Conservation (phyloP, 2,113 vertebrate genomes). For the Butastur rufipennis region DNA sequence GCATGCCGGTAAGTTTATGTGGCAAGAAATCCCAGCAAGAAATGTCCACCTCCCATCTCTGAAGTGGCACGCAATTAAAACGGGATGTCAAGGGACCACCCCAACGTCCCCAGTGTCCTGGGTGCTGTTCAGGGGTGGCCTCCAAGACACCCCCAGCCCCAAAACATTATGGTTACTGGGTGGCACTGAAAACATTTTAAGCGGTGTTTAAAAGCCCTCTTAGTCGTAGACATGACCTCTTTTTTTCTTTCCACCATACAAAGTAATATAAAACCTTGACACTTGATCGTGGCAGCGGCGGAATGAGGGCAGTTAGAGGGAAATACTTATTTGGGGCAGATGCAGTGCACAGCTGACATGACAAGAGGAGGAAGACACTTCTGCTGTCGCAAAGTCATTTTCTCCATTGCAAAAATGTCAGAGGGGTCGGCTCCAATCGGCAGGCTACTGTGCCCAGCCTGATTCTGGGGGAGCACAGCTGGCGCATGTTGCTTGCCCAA, state of each 20-base stretch:
- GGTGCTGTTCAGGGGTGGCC: neutral
- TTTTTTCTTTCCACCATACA: neutral
- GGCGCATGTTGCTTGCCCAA: neutral
- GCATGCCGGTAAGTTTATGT: neutral
- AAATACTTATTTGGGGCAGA: neutral
- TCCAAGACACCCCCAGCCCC: neutral
- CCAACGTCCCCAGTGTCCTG: neutral
- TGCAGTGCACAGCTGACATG: neutral
- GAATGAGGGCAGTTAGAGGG: neutral
- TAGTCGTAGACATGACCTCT: neutral
- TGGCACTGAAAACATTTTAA: neutral
- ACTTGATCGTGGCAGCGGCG: neutral
- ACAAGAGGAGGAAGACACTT: neutral
- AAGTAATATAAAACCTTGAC: neutral
- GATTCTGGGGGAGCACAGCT: neutral
- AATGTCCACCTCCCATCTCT: neutral
- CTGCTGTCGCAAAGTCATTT: neutral
- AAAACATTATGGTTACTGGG: neutral
- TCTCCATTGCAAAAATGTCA: neutral
- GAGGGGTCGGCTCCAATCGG: accelerated
- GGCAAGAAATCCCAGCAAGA: neutral
- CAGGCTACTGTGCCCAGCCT: neutral
- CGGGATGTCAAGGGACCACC: neutral
- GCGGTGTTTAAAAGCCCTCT: neutral
- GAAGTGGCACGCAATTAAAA: neutral